These are phyloP conservation scores for Thalassophryne amazonica DNA, from an alignment of 2,797 vertebrate species.

Conservation along the genomic window DNA sequence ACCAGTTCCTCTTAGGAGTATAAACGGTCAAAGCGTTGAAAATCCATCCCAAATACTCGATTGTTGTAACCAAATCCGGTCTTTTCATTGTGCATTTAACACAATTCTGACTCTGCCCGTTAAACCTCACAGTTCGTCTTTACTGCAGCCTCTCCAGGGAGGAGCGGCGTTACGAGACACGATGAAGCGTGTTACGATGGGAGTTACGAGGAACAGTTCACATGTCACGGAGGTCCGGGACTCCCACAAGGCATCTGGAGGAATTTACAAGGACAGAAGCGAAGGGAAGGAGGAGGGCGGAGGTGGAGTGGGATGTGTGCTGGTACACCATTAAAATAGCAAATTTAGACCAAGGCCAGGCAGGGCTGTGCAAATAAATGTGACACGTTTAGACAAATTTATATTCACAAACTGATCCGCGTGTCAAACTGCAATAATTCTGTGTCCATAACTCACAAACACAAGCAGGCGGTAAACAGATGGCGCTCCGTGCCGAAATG, in stretches of 20 bases:
- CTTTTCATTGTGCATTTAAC: constrained; percentile 65
- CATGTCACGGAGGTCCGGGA: constrained; percentile 81
- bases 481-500: constrained; percentile 58
- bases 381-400: constrained; percentile 24
- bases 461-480: constrained; percentile 23
- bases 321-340: constrained; percentile 53
- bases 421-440: constrained; percentile 30
- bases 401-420: constrained; percentile 15
- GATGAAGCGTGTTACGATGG: constrained; percentile 66
- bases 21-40: neutral
- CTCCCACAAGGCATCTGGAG: constrained; percentile 74
- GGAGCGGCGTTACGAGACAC: constrained; percentile 66
- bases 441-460: constrained; percentile 15
- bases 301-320: constrained; percentile 48
- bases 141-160: constrained; percentile 67
- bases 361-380: constrained; percentile 16
- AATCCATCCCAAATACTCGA: no score
- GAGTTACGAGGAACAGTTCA: constrained; percentile 75
- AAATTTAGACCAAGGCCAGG: constrained; percentile 56
- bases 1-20: neutral
- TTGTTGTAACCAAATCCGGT: constrained; percentile 70
- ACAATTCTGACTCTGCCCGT: constrained; percentile 57
- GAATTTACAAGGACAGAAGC: constrained; percentile 72
- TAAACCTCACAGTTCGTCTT: constrained; percentile 68
- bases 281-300: constrained; percentile 9